Conservation (phyloP, 2,888 invertebrate genomes). For the Stegana nigrithorax region DNA sequence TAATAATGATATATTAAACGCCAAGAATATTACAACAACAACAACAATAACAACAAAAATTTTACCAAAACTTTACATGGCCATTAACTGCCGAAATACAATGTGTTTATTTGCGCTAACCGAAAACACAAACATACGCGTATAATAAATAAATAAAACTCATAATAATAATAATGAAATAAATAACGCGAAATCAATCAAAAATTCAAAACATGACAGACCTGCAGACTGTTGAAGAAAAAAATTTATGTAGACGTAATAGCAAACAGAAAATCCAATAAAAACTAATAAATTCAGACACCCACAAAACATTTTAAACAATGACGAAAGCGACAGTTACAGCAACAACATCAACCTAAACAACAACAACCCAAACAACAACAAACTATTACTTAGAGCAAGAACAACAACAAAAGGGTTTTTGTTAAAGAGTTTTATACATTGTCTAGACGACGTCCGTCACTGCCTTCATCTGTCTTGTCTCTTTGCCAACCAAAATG, state of each 20-base stretch:
- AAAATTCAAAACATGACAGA: slow-evolving; percentile 49
- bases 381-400: background rate
- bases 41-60: slow-evolving; percentile 33
- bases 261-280: slow-evolving; percentile 39
- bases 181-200: slow-evolving; percentile 53
- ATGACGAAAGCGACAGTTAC: background rate
- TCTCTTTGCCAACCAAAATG: too few relatives aligned
- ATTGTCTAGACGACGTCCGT: slow-evolving; percentile 9
- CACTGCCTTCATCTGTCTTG: background rate
- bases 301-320: slow-evolving; percentile 38
- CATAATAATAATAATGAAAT: slow-evolving; percentile 43
- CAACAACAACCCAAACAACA: background rate
- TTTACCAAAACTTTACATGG: slow-evolving; percentile 54
- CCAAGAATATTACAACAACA: background rate
- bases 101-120: slow-evolving; percentile 56
- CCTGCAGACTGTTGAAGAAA: background rate
- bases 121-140: slow-evolving; percentile 20
- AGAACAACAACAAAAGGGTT: background rate
- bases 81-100: slow-evolving; percentile 54
- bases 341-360: background rate
- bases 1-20: too few relatives aligned
- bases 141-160: slow-evolving; percentile 13
- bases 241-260: background rate
- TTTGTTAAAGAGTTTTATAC: background rate
- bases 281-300: slow-evolving; percentile 53